phyloP scores from a whole-genome alignment of 2,113 vertebrate species.

The Irena cyanogastra region DNA sequence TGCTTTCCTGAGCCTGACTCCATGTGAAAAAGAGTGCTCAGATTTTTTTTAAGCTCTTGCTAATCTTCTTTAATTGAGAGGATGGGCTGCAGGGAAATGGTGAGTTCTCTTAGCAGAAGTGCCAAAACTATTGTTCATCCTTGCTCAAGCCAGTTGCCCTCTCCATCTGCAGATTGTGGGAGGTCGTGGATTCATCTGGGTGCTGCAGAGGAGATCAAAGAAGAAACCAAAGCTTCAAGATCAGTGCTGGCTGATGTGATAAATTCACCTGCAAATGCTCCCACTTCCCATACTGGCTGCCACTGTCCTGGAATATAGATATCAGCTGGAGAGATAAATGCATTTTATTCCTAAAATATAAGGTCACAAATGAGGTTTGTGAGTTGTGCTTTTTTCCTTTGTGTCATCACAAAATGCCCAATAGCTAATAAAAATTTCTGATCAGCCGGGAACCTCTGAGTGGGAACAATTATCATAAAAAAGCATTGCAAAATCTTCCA shows the following conservation, averaged over 20 bases:
- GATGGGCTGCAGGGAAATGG: neutral
- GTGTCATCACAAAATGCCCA: neutral
- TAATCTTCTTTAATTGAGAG: neutral
- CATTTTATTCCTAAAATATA: neutral
- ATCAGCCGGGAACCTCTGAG: neutral
- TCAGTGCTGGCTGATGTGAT: neutral
- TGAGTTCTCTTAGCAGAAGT: neutral
- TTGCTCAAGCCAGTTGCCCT: neutral
- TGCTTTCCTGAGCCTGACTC: neutral
- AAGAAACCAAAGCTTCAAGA: neutral
- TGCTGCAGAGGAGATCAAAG: neutral
- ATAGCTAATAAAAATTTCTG: neutral
- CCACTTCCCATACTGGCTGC: neutral
- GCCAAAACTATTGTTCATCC: neutral
- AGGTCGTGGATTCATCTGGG: neutral
- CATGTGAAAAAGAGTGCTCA: neutral
- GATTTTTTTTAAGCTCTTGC: neutral
- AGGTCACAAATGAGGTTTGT: neutral
- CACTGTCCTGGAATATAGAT: neutral
- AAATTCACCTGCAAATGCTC: neutral
- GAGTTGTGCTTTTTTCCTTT: neutral
- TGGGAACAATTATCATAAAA: neutral
- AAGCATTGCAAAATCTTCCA: neutral
- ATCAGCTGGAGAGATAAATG: neutral
- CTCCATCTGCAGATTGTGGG: neutral